Evolutionary conservation across 1,140 invertebrate species (phyloP).

Genomic region (Drosophila pandora): DNA sequence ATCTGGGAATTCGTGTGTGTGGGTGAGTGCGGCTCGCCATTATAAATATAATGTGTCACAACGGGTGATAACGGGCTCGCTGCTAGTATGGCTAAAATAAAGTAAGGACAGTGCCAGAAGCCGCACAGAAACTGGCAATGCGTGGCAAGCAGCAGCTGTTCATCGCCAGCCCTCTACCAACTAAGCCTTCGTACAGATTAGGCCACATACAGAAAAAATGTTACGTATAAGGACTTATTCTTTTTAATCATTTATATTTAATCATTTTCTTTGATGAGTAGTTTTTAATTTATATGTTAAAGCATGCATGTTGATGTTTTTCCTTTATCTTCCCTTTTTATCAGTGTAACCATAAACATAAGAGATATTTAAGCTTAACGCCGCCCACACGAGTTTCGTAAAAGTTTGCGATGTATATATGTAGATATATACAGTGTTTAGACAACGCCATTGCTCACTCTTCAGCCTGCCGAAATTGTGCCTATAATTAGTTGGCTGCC

Average conservation of each 20-base stretch:
- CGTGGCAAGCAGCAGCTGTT: slow-evolving; percentile 55
- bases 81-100: slow-evolving; percentile 51
- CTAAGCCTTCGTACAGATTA: background rate
- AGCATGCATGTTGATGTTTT: no score
- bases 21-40: slow-evolving; percentile 43
- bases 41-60: slow-evolving; percentile 81
- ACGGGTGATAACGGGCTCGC: slow-evolving; percentile 66
- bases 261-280: background rate
- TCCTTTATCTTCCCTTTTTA: background rate
- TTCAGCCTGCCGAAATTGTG: slow-evolving; percentile 54
- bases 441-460: slow-evolving; percentile 15
- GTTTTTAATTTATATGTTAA: background rate
- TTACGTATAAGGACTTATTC: background rate
- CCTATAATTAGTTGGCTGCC: slow-evolving; percentile 62
- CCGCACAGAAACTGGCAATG: slow-evolving; percentile 57
- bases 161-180: background rate
- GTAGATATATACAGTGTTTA: slow-evolving; percentile 1
- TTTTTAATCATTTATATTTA: background rate
- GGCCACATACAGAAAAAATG: background rate
- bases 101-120: slow-evolving; percentile 45
- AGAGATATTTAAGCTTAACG: slow-evolving; percentile 52
- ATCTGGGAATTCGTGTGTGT: slow-evolving; percentile 15
- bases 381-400: slow-evolving; percentile 54
- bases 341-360: slow-evolving; percentile 10
- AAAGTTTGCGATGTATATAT: slow-evolving; percentile 30